Conservation (phyloP, 1,140 invertebrate species). For the Teleogryllus occipitalis region DNA sequence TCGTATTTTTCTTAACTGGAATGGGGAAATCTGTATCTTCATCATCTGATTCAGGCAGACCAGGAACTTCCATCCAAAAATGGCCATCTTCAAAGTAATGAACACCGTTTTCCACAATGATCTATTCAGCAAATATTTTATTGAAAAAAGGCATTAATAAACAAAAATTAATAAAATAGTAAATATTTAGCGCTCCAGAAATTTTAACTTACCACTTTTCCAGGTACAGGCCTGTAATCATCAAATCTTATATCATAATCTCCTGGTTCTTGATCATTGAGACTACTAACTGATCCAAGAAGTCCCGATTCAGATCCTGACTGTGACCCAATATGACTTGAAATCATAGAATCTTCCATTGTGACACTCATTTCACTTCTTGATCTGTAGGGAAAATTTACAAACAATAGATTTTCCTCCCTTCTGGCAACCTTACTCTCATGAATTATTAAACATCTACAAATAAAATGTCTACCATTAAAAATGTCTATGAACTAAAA, state of each 20-base stretch:
- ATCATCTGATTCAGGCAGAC: constrained; percentile 52
- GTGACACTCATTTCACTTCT: constrained; percentile 33
- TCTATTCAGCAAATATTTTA: constrained; percentile 35
- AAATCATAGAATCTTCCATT: constrained; percentile 36
- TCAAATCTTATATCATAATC: constrained; percentile 36
- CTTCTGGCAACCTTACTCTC: too few species aligned
- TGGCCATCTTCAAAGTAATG: constrained; percentile 88
- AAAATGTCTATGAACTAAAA: too few species aligned
- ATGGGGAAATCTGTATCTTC: constrained; percentile 59
- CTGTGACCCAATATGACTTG: constrained; percentile 40
- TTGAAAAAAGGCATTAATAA: neutral
- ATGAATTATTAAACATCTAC: too few species aligned
- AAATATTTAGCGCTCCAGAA: neutral
- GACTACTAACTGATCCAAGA: constrained; percentile 39
- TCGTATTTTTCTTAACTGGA: constrained; percentile 65
- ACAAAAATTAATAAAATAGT: neutral
- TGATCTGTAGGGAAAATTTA: constrained; percentile 33
- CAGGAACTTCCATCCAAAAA: constrained; percentile 84
- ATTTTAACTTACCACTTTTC: constrained; percentile 36
- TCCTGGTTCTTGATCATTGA: constrained; percentile 39
- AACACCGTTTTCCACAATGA: constrained; percentile 61
- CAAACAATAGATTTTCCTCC: too few species aligned
- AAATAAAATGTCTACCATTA: too few species aligned
- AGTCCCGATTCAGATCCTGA: constrained; percentile 41
- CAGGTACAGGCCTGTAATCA: constrained; percentile 31